phyloP scores from a whole-genome alignment of 1,140 invertebrate genomes.

The Pollicipes pollicipes region DNA sequence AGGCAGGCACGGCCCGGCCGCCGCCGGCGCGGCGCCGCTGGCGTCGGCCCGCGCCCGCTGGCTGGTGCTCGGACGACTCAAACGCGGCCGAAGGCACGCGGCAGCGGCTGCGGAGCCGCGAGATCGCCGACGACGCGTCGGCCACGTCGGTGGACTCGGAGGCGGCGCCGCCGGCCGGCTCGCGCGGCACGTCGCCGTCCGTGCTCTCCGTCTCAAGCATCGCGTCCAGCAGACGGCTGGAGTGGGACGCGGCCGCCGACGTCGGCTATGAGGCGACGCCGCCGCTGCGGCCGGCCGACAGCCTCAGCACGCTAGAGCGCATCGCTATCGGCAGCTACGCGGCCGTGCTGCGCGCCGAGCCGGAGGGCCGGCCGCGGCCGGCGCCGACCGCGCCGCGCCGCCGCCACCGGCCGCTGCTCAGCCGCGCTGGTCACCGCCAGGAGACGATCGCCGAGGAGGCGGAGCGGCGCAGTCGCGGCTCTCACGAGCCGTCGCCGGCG shows the following conservation, averaged over 20 bases:
- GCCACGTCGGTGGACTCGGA: slow-evolving; percentile 13
- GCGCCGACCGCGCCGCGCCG: no score
- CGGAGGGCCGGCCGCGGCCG: slow-evolving; percentile 13
- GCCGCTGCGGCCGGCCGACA: slow-evolving; percentile 56
- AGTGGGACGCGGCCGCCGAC: slow-evolving; percentile 58
- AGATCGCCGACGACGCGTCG: slow-evolving; percentile 2
- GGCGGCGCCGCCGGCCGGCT: slow-evolving; percentile 9
- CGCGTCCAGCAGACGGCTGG: slow-evolving; percentile 41
- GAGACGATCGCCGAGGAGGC: neutral
- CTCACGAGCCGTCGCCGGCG: neutral
- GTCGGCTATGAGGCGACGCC: slow-evolving; percentile 51
- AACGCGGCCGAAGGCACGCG: neutral
- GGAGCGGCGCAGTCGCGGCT: neutral
- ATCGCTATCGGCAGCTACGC: slow-evolving; percentile 17
- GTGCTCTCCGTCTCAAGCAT: slow-evolving; percentile 38
- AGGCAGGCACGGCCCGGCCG: neutral
- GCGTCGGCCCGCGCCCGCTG: no score
- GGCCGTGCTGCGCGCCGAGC: slow-evolving; percentile 14
- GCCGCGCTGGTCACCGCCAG: neutral
- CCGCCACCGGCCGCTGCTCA: neutral
- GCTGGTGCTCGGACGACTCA: neutral
- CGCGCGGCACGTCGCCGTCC: slow-evolving; percentile 13
- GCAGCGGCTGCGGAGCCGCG: no score
- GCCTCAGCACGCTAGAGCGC: slow-evolving; percentile 27
- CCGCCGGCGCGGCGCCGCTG: neutral